Evolutionary conservation across 2,888 invertebrate species (phyloP), one percentile per base, ranked within the genome.

Genomic region (Eupeodes luniger): DNA sequence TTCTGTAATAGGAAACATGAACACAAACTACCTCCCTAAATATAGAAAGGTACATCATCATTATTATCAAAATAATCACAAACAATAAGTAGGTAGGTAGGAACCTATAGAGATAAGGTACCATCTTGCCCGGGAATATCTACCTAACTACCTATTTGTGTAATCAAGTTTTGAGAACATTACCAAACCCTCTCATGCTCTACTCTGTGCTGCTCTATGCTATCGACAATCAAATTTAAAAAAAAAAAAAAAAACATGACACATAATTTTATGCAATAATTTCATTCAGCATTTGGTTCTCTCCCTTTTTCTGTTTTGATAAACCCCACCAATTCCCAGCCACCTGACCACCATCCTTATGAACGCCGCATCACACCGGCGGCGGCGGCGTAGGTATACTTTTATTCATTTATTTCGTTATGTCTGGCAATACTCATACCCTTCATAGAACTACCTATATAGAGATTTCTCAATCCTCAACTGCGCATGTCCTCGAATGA

Each of bases 91-190:
- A 57, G 27, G 49, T 1, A 66, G 27, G 27, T 27, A 66, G 27
- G 27, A 1, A 27, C 27, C 27, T 27, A 27, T 27, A 3, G 27
- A 27, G 27, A 27, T 27, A 27, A 27, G 5, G 2, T 40, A 66
- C 16, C 44, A 34, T 19, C 19, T 14, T 12, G 27, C 66, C 66
- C 27, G 70, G 51, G 40, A 53, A 62, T 16, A 27, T 95, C 91
- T 99, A 98, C 90, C 99, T 94, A 92, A 97, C 97, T 0, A 97
- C 10, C 6, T 59, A 59, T 34, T 59, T 59, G 9, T 47, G n/a
- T 95, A 5, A 98, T 97, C 93, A 99, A 98, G 3, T 98, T 99
- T 90, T 99, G 96, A 12, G 98, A 97, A 66, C 40, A 55, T 57
- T 44, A 49, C 47, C 66, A 66, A 66, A 27, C 27, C 49, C 49